Evolutionary conservation across 2,113 vertebrate species (phyloP).

Genomic region (Gnathonemus echidnorhynchus): DNA sequence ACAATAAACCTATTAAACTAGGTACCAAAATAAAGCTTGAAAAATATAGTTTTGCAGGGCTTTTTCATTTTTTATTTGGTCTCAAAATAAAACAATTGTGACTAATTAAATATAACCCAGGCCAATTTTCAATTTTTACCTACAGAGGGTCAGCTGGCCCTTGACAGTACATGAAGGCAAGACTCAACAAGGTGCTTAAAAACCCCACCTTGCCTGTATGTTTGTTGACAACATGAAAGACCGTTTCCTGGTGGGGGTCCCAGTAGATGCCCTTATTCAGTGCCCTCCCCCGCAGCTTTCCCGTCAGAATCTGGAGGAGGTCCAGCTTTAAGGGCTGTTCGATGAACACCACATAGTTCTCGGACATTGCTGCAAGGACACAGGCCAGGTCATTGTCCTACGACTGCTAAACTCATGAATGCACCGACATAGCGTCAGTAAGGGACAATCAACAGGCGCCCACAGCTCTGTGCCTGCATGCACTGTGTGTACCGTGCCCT

Average conservation of each 20-base stretch:
- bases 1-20: neutral
- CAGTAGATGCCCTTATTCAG: slow-evolving; percentile 72
- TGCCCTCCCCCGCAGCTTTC: slow-evolving; percentile 62
- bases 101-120: neutral
- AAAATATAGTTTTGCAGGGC: neutral
- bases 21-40: neutral
- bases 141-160: neutral
- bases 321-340: slow-evolving; percentile 86
- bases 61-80: neutral
- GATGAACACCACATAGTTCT: slow-evolving; percentile 86
- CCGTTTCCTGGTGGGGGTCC: slow-evolving; percentile 77
- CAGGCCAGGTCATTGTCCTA: neutral
- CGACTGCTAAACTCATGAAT: neutral
- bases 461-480: neutral
- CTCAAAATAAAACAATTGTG: neutral
- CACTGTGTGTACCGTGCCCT: neutral
- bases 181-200: neutral
- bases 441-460: neutral
- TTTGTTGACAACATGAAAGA: slow-evolving; percentile 82
- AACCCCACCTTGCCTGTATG: slow-evolving; percentile 71
- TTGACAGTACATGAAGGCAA: neutral
- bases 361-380: slow-evolving; percentile 74
- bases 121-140: neutral
- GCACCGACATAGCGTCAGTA: neutral
- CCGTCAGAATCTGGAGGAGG: slow-evolving; percentile 72